Evolutionary conservation across 2,888 invertebrate genomes (phyloP).

Genomic region (Nephrocerus scutellatus): DNA sequence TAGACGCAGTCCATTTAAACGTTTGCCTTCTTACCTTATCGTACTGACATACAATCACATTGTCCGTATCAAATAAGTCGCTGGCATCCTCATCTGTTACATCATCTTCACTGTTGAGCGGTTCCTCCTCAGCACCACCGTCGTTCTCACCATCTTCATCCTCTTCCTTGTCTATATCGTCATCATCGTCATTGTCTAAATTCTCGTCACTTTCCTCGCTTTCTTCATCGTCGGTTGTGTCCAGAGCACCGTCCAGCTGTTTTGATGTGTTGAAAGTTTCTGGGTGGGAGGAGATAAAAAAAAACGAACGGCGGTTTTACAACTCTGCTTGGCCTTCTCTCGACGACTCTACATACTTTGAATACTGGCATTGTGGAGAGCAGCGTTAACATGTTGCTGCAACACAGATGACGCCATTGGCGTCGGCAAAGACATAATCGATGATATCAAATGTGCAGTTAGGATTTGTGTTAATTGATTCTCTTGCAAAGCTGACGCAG

Average conservation of each 20-base stretch:
- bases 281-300: slow-evolving; percentile 20
- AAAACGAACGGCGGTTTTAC: neutral
- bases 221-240: slow-evolving; percentile 69
- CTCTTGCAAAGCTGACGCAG: slow-evolving; percentile 74
- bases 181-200: slow-evolving; percentile 67
- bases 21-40: slow-evolving; percentile 67
- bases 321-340: neutral
- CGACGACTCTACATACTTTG: slow-evolving; percentile 32
- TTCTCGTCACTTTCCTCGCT: slow-evolving; percentile 70
- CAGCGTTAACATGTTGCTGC: slow-evolving; percentile 84
- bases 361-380: slow-evolving; percentile 55
- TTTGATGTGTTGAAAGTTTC: slow-evolving; percentile 42
- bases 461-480: slow-evolving; percentile 62
- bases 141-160: slow-evolving; percentile 57
- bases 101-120: slow-evolving; percentile 93
- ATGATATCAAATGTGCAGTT: slow-evolving; percentile 81
- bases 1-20: no score
- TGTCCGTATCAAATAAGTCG: slow-evolving; percentile 97
- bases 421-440: slow-evolving; percentile 80
- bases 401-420: slow-evolving; percentile 72
- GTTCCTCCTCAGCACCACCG: slow-evolving; percentile 76
- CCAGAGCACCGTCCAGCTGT: slow-evolving; percentile 60
- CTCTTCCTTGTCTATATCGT: slow-evolving; percentile 62
- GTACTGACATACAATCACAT: slow-evolving; percentile 99
- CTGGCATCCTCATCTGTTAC: slow-evolving; percentile 93